Conservation (phyloP, 2,113 vertebrate genomes). For the Gopherus evgoodei region DNA sequence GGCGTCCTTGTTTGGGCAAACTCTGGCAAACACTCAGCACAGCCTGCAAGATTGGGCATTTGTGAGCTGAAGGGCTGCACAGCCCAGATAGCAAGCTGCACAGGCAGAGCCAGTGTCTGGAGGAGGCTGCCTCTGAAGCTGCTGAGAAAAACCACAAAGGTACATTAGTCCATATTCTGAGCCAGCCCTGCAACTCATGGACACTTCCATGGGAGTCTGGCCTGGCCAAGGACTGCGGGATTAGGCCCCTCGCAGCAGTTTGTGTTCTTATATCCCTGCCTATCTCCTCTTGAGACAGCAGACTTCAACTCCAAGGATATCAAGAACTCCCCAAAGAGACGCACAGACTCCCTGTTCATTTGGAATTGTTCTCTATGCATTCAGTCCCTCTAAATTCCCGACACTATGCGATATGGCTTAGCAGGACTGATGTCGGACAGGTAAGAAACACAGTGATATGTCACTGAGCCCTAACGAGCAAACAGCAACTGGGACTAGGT, state of each 20-base stretch:
- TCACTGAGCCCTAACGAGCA: neutral
- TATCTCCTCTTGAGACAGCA: neutral
- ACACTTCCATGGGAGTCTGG: neutral
- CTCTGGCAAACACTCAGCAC: too few species aligned
- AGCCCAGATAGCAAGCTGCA: neutral
- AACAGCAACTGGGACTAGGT: neutral
- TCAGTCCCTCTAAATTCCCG: neutral
- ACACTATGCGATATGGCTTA: neutral
- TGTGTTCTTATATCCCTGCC: neutral
- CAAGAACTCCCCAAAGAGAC: neutral
- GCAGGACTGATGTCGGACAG: neutral
- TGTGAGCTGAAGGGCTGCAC: neutral
- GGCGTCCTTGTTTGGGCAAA: too few species aligned
- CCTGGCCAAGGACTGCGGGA: neutral
- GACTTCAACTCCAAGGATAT: neutral
- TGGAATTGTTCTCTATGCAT: neutral
- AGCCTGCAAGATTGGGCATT: neutral
- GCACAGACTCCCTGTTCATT: neutral
- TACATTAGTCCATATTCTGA: neutral
- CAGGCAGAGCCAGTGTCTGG: neutral
- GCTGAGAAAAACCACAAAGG: neutral
- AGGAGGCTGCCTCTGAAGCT: neutral
- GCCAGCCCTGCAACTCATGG: neutral
- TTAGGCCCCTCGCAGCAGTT: neutral
- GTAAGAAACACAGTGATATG: neutral